Conservation (phyloP, 2,888 invertebrate genomes). For the Ennomos quercinarius region DNA sequence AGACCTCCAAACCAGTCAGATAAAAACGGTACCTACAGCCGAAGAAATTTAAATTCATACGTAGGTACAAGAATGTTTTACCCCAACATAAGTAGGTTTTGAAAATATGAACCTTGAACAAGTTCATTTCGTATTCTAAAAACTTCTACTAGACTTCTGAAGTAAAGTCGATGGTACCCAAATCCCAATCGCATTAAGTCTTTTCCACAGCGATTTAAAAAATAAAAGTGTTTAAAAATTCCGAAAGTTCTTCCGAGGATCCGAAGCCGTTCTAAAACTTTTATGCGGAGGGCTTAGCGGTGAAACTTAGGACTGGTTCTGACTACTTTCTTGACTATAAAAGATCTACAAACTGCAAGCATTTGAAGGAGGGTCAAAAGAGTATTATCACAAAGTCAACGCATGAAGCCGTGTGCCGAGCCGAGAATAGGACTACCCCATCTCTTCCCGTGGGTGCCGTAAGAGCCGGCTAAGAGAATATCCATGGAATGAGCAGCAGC, state of each 20-base stretch:
- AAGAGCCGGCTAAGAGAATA: too few species aligned
- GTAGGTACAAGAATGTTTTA: too few species aligned
- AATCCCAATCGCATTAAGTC: slow-evolving; percentile 52
- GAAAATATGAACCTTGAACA: not conserved
- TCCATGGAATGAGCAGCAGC: too few species aligned
- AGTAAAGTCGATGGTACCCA: slow-evolving; percentile 40
- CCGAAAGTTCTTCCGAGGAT: slow-evolving; percentile 61
- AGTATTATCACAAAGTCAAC: too few species aligned
- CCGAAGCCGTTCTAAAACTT: slow-evolving; percentile 61
- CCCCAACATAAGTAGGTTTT: not conserved
- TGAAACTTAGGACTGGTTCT: slow-evolving; percentile 55
- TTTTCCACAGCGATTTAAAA: slow-evolving; percentile 60
- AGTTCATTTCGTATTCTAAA: not conserved
- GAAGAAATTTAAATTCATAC: too few species aligned
- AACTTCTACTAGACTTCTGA: slow-evolving; percentile 14
- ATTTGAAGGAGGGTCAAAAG: too few species aligned
- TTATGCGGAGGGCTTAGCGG: slow-evolving; percentile 61
- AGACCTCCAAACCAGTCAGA: too few species aligned
- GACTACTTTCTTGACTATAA: slow-evolving; percentile 54
- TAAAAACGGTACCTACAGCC: too few species aligned
- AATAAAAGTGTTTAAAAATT: slow-evolving; percentile 69
- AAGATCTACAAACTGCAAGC: slow-evolving; percentile 24
- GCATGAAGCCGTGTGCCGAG: too few species aligned
- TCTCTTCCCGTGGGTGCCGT: too few species aligned
- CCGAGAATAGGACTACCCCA: too few species aligned